Evolutionary conservation across 92 coral and sea anemone species (phyloP).

Genomic region (Desmophyllum pertusum): DNA sequence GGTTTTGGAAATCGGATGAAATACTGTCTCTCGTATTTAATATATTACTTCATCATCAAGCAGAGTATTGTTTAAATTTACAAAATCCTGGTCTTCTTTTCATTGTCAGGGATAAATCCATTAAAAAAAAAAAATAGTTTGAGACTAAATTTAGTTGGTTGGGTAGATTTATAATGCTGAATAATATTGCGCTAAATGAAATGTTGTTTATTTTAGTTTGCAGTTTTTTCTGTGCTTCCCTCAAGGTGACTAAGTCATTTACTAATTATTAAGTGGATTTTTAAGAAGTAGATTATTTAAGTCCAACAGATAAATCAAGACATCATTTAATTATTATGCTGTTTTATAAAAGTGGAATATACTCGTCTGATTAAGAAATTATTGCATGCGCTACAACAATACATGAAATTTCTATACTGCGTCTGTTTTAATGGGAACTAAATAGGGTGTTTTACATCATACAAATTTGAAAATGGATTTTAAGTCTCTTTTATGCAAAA

Average conservation of each 20-base stretch:
- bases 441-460: not conserved
- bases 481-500: not conserved
- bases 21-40: too few species aligned
- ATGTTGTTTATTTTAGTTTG: slow-evolving; percentile 37
- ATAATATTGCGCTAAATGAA: not conserved
- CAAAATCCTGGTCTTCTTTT: too few species aligned
- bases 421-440: not conserved
- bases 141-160: not conserved
- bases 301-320: not conserved
- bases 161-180: not conserved
- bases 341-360: not conserved
- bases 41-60: too few species aligned
- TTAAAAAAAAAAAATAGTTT: not conserved
- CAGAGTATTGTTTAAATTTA: too few species aligned
- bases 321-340: not conserved
- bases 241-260: slow-evolving; percentile 35
- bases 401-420: not conserved
- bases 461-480: not conserved
- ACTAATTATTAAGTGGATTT: not conserved
- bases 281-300: not conserved
- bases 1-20: too few species aligned
- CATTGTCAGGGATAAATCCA: too few species aligned
- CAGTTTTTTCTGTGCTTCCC: slow-evolving; percentile 48
- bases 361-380: not conserved
- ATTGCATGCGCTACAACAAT: not conserved